Percentiles rank a stretch among this genome's conserved stretches.
Evolutionary conservation across 2,797 vertebrate species (phyloP).

Genomic region (Trematomus bernacchii): DNA sequence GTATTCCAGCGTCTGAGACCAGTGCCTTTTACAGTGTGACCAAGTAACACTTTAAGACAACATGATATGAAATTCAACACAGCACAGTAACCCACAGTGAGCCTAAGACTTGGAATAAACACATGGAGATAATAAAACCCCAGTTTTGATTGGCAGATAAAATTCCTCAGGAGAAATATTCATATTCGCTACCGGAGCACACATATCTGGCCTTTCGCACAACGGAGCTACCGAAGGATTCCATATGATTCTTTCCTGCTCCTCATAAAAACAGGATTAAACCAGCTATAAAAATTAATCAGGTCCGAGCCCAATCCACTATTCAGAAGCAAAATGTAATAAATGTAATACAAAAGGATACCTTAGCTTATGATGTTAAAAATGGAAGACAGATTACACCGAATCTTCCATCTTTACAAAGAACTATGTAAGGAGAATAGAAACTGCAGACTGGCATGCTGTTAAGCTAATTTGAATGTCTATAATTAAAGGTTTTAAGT

Average conservation of each 20-base stretch:
- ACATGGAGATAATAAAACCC: conserved; percentile 22
- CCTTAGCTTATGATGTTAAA: conserved; percentile 51
- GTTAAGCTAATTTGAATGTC: conserved; percentile 13
- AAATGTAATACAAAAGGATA: conserved; percentile 47
- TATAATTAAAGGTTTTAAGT: conserved; percentile 24
- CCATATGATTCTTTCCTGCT: conserved; percentile 37
- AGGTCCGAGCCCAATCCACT: conserved; percentile 49
- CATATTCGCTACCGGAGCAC: not conserved
- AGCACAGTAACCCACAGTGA: not conserved
- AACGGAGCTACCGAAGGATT: conserved; percentile 35
- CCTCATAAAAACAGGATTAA: conserved; percentile 70
- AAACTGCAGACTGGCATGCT: conserved; percentile 3
- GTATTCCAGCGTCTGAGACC: not conserved
- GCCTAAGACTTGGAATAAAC: conserved; percentile 15
- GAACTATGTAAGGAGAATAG: conserved; percentile 17
- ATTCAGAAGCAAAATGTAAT: conserved; percentile 55
- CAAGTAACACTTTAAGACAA: not conserved
- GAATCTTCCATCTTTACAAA: conserved; percentile 49
- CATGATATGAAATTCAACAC: conserved; percentile 25
- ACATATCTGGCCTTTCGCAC: conserved; percentile 27
- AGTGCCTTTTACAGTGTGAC: not conserved
- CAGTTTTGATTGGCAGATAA: conserved; percentile 5
- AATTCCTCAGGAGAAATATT: conserved; percentile 34
- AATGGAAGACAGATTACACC: conserved; percentile 40
- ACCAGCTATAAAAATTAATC: conserved; percentile 60